A percentile compares a stretch with the other conserved stretches of the same genome.
Conservation (phyloP, 1,140 invertebrate species). For the Cardiocondyla obscurior region DNA sequence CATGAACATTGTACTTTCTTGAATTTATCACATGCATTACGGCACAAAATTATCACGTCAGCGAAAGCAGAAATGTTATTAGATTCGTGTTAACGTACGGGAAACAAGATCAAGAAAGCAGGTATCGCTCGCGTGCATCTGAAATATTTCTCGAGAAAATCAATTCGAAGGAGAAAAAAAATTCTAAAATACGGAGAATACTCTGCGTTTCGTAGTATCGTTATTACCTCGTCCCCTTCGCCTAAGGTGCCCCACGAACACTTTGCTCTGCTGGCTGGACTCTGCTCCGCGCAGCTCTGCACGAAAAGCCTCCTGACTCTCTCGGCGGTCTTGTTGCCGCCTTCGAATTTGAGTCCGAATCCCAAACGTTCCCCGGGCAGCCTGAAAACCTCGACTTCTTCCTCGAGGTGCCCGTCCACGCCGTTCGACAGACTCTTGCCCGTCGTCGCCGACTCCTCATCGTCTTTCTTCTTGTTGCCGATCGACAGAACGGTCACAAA, state of each 20-base stretch:
- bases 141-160: neutral
- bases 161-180: neutral
- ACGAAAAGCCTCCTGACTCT: constrained; percentile 91
- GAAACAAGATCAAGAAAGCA: constrained; percentile 6
- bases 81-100: neutral
- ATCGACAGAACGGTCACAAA: constrained; percentile 84
- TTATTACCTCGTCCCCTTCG: constrained; percentile 90
- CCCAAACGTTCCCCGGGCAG: constrained; percentile 95
- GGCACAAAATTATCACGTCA: constrained; percentile 24
- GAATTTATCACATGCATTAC: constrained; percentile 25
- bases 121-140: neutral
- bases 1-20: constrained; percentile 57
- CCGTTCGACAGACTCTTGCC: constrained; percentile 66
- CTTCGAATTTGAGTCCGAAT: constrained; percentile 96
- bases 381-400: constrained; percentile 91
- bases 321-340: constrained; percentile 91
- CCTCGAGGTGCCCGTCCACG: constrained; percentile 81
- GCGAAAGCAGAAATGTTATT: constrained; percentile 31
- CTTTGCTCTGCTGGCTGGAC: constrained; percentile 91
- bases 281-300: constrained; percentile 94
- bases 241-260: constrained; percentile 91
- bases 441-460: constrained; percentile 63
- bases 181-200: neutral
- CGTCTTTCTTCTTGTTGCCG: constrained; percentile 79
- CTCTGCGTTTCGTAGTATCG: neutral